Evolutionary conservation across 2,888 invertebrate genomes (phyloP).

Genomic region (Lycocerus yunnanus): DNA sequence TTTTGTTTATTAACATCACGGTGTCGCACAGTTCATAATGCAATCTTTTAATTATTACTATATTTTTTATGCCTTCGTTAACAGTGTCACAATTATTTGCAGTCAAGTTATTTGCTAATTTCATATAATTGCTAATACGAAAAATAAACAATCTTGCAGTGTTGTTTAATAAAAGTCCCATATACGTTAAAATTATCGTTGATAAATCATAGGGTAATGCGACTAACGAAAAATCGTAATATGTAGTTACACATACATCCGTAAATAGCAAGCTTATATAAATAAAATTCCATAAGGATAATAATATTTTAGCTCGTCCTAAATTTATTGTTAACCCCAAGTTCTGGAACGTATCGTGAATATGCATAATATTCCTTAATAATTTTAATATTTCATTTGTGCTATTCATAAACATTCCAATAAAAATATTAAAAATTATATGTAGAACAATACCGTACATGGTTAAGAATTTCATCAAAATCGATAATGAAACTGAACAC

Average conservation of each 20-base stretch:
- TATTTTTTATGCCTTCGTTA: neutral
- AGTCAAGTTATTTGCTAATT: neutral
- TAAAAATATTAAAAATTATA: neutral
- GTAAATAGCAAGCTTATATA: neutral
- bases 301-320: neutral
- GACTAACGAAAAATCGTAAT: neutral
- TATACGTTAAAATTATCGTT: rapidly evolving
- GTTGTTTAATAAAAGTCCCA: neutral
- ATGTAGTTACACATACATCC: neutral
- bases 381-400: neutral
- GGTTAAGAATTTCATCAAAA: neutral
- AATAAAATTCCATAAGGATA: neutral
- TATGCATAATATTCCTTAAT: neutral
- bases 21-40: neutral
- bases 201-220: neutral
- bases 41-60: neutral
- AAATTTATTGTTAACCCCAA: neutral
- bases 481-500: neutral
- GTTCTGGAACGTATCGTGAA: neutral
- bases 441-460: neutral
- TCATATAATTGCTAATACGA: neutral
- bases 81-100: neutral
- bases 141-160: neutral
- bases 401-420: neutral
- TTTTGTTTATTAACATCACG: neutral